Evolutionary conservation across 2,797 vertebrate species (phyloP).

Genomic region (Muscicapa comitata): DNA sequence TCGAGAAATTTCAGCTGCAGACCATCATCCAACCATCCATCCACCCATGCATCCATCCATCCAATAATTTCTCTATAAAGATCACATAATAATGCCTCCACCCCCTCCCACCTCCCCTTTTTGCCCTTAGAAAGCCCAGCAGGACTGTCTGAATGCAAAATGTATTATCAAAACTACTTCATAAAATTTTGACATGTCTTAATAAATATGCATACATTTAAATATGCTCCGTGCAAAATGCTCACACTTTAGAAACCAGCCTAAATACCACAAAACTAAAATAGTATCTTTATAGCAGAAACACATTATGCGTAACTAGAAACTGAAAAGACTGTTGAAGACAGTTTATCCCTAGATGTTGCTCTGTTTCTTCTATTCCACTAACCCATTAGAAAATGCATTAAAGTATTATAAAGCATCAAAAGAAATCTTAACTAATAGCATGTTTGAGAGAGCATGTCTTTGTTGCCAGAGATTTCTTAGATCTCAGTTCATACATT

Average conservation of each 20-base stretch:
- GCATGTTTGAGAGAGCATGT: not conserved
- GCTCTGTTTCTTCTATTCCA: not conserved
- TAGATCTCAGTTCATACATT: not conserved
- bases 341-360: constrained; percentile 26
- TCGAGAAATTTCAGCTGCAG: not conserved
- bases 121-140: not conserved
- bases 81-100: not conserved
- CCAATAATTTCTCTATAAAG: not conserved
- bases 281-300: constrained; percentile 18
- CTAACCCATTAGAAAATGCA: not conserved
- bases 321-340: not conserved
- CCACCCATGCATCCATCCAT: too few relatives aligned
- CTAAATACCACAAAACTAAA: not conserved
- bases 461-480: constrained; percentile 33
- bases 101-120: not conserved
- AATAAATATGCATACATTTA: not conserved
- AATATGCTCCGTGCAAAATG: not conserved
- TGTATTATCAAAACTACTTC: not conserved
- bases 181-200: not conserved
- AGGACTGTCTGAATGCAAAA: not conserved
- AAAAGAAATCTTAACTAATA: not conserved
- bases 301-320: constrained; percentile 19
- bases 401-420: not conserved
- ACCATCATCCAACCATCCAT: not conserved
- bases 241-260: not conserved